Evolutionary conservation across 2,888 invertebrate genomes (phyloP), one percentile per base, ranked within the genome.

Genomic region (Ecliptopera silaceata): DNA sequence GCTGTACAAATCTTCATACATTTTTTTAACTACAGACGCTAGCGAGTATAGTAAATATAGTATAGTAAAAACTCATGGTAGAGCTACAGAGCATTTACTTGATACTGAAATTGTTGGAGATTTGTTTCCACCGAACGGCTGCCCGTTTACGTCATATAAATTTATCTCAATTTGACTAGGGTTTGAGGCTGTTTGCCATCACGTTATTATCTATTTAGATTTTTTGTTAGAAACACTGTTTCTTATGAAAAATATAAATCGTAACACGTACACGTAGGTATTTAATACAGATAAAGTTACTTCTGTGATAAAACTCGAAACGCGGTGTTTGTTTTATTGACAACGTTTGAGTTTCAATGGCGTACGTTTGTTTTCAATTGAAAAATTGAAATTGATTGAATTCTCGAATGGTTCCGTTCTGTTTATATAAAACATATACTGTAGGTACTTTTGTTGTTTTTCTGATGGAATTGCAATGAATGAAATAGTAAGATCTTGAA

Each of bases 41-140:
- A n/a, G n/a, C n/a, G n/a, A n/a, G n/a, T n/a, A n/a, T n/a, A n/a
- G n/a, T n/a, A n/a, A n/a, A n/a, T n/a, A n/a, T n/a, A n/a, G n/a
- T n/a, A n/a, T n/a, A n/a, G n/a, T n/a, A n/a, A n/a, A n/a, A n/a
- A n/a, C n/a, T n/a, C n/a, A n/a, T n/a, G n/a, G n/a, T n/a, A n/a
- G n/a, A n/a, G n/a, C n/a, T n/a, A n/a, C n/a, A n/a, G n/a, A n/a
- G n/a, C n/a, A n/a, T n/a, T n/a, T n/a, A n/a, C n/a, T n/a, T n/a
- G 68, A 71, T 72, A 73, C 67, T 70, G 47, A 57, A 69, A 76
- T n/a, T n/a, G n/a, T n/a, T n/a, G n/a, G n/a, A n/a, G 55, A 56
- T 58, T 56, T 42, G 1, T 47, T 43, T 34, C 20, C 51, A 47
- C 38, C 31, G 20, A 38, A 51, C 36, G 15, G 22, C 38, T 32